These are phyloP conservation scores for Pseudococcus jackbeardsleyi DNA, from an alignment of 2,888 invertebrate genomes.

Conservation along the genomic window DNA sequence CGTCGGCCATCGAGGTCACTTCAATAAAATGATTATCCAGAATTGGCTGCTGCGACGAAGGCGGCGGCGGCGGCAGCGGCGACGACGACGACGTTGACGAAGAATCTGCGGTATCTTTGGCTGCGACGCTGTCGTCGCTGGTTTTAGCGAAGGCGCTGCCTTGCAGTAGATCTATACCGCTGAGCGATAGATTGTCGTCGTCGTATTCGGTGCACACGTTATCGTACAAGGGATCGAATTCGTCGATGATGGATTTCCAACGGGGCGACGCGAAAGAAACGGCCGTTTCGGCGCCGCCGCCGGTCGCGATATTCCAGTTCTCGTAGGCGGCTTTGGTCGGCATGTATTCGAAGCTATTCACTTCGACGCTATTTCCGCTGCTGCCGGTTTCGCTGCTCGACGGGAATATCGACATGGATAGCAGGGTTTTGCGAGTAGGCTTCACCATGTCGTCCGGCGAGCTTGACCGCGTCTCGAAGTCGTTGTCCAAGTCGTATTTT, in stretches of 20 bases:
- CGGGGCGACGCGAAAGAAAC: background rate
- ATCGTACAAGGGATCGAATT: constrained; percentile 62
- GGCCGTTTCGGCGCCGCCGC: background rate
- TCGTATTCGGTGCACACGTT: background rate
- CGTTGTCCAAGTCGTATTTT: constrained; percentile 53
- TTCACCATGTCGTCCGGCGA: constrained; percentile 40
- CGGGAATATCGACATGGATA: constrained; percentile 21
- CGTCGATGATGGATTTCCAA: constrained; percentile 50
- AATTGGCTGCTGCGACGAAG: background rate
- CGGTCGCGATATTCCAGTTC: constrained; percentile 16
- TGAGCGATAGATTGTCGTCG: constrained; percentile 27
- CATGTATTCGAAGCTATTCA: constrained; percentile 45
- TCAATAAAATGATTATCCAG: constrained; percentile 2
- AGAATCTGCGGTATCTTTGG: background rate
- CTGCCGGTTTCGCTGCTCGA: constrained; percentile 63
- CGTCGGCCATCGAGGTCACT: background rate
- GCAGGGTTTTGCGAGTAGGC: background rate
- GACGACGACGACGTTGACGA: background rate
- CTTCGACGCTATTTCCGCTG: constrained; percentile 60
- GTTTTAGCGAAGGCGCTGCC: background rate
- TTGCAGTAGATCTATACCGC: background rate
- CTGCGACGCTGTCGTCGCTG: background rate
- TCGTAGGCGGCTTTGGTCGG: constrained; percentile 39
- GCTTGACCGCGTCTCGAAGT: constrained; percentile 34
- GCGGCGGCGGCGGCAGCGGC: background rate